Base-by-base conservation (phyloP, 2,113 vertebrate species). In the Loxodonta africana region DNA sequence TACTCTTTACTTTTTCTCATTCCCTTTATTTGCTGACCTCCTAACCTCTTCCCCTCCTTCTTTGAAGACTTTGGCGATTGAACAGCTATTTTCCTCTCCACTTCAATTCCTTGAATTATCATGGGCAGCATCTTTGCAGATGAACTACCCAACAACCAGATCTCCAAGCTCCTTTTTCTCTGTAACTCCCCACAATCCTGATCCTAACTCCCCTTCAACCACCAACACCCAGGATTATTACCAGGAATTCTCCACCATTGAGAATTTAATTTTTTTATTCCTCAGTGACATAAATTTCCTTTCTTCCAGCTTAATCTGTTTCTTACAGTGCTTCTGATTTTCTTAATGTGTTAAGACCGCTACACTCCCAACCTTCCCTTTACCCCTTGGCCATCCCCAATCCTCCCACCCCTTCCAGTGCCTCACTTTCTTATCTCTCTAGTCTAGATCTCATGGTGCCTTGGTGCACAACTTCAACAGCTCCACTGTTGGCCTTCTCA, bases 11-110 rank as follows among this genome's bases (percentile, higher is more conserved):
- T 60, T n/a, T 63, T 95, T 74, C 65, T 95, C 63, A 30, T 20
- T 89, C 74, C 20, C 77, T 95, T 94, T 84, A 33, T 91, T 83
- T 74, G n/a, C 25, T 95, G 95, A 62, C 86, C 73, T 94, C 15
- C 26, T 88, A 71, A 69, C 71, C n/a, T 44, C 78, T 62, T 76
- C 7, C 21, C n/a, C 88, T 73, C 82, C 53, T 88, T 67, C 23
- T 21, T 30, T 46, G 77, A 88, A 93, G 92, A 85, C 74, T 28
- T 77, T 71, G 83, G 77, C 73, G 95, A 67, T 73, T 88, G 17
- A 9, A 26, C 4, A 62, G 82, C 33, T n/a, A 18, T 77, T 83
- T 95, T 85, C 21, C 46, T 91, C 53, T 78, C 73, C 41, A 90
- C 46, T 78, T 30, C 6, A 83, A 10, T 92, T 92, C 84, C 77